These are phyloP conservation scores for Clitarchus hookeri DNA, from an alignment of 2,888 invertebrate genomes.

Conservation along the genomic window DNA sequence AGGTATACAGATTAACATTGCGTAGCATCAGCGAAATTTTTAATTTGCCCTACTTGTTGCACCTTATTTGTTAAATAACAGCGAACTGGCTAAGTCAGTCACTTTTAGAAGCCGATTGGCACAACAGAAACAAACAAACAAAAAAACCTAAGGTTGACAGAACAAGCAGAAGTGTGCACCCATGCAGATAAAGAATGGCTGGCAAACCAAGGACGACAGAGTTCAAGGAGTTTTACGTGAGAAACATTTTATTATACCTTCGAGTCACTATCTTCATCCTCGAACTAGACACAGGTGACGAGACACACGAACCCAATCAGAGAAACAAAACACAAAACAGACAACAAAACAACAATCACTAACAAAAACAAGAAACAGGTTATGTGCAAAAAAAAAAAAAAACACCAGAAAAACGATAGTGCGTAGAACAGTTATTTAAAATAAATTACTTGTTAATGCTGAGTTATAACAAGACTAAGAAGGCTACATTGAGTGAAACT, in stretches of 20 bases:
- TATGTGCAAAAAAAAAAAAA: background rate
- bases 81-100: too few relatives aligned
- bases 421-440: background rate
- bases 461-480: too few relatives aligned
- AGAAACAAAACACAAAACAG: slow-evolving; percentile 31
- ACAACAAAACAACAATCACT: slow-evolving; percentile 31
- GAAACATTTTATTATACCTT: slow-evolving; percentile 41
- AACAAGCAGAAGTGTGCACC: slow-evolving; percentile 15
- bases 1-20: too few relatives aligned
- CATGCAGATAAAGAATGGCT: slow-evolving; percentile 3
- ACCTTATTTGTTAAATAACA: too few relatives aligned
- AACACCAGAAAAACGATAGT: background rate
- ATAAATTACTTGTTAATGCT: too few relatives aligned
- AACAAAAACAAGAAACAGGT: slow-evolving; percentile 23
- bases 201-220: background rate
- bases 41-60: too few relatives aligned
- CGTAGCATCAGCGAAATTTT: too few relatives aligned
- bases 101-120: background rate
- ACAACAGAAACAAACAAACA: background rate
- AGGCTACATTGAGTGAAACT: too few relatives aligned
- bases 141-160: background rate
- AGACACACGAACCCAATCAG: slow-evolving; percentile 37
- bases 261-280: slow-evolving; percentile 46
- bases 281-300: slow-evolving; percentile 39
- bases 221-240: slow-evolving; percentile 17